Evolutionary conservation across 2,888 invertebrate genomes (phyloP).

Genomic region (Erebia ligea): DNA sequence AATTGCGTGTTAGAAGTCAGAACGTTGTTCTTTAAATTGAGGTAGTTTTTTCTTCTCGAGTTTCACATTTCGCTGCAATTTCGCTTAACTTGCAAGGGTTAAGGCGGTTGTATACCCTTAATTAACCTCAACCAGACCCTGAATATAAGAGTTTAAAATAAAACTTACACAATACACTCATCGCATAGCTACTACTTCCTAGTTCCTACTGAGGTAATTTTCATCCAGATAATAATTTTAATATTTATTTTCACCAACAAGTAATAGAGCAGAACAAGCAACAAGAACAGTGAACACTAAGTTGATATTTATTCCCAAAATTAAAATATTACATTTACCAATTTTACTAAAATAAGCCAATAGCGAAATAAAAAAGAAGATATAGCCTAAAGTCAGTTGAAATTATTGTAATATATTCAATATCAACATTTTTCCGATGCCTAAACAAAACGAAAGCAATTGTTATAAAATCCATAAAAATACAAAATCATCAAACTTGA

Average conservation of each 20-base stretch:
- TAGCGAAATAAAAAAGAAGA: neutral
- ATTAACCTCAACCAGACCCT: too few relatives aligned
- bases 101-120: too few relatives aligned
- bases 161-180: too few relatives aligned
- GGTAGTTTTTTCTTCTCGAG: neutral
- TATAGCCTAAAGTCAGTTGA: conserved; percentile 30
- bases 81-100: neutral
- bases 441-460: conserved; percentile 65
- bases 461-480: conserved; percentile 77
- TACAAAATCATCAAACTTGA: conserved; percentile 82
- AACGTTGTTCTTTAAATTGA: neutral
- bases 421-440: conserved; percentile 50
- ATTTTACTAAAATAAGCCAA: neutral
- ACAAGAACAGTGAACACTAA: too few relatives aligned
- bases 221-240: neutral
- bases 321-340: neutral
- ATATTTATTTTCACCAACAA: too few relatives aligned
- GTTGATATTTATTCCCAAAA: too few relatives aligned
- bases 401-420: conserved; percentile 45
- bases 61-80: neutral
- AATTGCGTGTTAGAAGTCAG: neutral
- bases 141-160: too few relatives aligned
- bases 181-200: too few relatives aligned
- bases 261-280: too few relatives aligned
- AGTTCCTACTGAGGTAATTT: neutral